A percentile compares a stretch with the other conserved stretches of the same genome.
These are phyloP conservation scores for Cryptotermes secundus DNA, from an alignment of 1,140 invertebrate genomes.

Conservation along the genomic window DNA sequence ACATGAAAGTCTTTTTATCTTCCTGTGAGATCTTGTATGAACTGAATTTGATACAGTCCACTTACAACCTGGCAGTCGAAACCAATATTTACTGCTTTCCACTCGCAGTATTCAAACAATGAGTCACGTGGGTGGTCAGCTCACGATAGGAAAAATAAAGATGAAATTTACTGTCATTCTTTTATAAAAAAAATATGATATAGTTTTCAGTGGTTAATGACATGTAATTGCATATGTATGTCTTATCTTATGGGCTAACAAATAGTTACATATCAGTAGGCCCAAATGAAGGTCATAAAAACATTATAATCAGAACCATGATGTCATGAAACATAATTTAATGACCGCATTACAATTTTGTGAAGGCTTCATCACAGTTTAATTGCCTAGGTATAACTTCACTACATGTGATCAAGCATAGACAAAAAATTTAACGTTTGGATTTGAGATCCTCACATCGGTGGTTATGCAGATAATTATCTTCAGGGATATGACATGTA, in stretches of 20 bases:
- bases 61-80: not conserved
- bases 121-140: not conserved
- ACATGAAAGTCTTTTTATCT: not conserved
- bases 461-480: too few species aligned
- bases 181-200: not conserved
- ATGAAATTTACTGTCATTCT: not conserved
- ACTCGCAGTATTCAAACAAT: not conserved
- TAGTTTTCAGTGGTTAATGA: not conserved
- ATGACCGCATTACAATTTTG: not conserved
- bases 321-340: not conserved
- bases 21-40: not conserved
- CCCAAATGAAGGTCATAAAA: not conserved
- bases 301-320: not conserved
- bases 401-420: not conserved
- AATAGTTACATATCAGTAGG: not conserved
- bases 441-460: too few species aligned
- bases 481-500: too few species aligned
- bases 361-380: not conserved
- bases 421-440: not conserved
- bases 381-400: not conserved
- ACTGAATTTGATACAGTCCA: not conserved
- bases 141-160: not conserved
- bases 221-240: not conserved
- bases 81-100: constrained; percentile 1
- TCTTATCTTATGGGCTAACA: not conserved